Evolutionary conservation across 2,797 vertebrate species (phyloP).

Genomic region (Melanotaenia pygmaea): DNA sequence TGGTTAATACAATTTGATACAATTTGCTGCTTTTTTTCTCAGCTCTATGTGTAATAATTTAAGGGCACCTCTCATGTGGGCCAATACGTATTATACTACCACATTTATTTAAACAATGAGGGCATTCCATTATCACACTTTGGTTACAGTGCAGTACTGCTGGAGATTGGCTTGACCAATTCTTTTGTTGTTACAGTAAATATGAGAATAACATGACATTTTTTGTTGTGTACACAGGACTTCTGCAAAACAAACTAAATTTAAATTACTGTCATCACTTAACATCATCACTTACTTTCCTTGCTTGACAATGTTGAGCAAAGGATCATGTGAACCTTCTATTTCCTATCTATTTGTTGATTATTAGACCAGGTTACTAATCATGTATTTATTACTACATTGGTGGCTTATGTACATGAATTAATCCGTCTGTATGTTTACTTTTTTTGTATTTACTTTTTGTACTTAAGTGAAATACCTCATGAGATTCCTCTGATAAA

Average conservation of each 20-base stretch:
- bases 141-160: slow-evolving; percentile 36
- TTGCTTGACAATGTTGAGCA: neutral
- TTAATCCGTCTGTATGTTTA: neutral
- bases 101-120: slow-evolving; percentile 68
- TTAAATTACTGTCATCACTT: slow-evolving; percentile 13
- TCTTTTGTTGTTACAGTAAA: slow-evolving; percentile 17
- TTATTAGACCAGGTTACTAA: neutral
- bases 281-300: neutral
- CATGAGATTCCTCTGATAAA: neutral
- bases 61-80: slow-evolving; percentile 65
- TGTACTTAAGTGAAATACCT: neutral
- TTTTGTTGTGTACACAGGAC: slow-evolving; percentile 6
- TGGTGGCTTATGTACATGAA: neutral
- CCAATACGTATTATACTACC: slow-evolving; percentile 64
- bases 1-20: slow-evolving; percentile 80
- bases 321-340: neutral
- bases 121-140: slow-evolving; percentile 39
- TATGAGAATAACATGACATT: neutral
- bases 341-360: neutral
- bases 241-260: slow-evolving; percentile 17
- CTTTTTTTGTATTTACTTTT: neutral
- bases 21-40: slow-evolving; percentile 67
- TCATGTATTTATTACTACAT: neutral
- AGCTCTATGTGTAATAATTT: slow-evolving; percentile 66
- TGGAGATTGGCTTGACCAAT: slow-evolving; percentile 41